Conservation (phyloP, 2,888 invertebrate genomes). For the Buathra laborator region DNA sequence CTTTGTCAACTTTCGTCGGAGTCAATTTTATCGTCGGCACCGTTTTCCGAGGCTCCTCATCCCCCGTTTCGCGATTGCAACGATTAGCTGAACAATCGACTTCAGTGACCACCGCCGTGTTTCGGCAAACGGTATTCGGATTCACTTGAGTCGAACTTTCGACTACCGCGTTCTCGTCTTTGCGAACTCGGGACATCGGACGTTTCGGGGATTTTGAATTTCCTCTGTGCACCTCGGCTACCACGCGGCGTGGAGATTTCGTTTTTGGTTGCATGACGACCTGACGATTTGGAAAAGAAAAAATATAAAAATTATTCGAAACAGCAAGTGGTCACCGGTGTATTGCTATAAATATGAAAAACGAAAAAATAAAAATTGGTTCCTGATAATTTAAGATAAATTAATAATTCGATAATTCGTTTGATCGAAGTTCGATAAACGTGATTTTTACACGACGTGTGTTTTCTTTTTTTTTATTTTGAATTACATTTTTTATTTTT, state of each 20-base stretch:
- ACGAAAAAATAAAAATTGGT: too few species aligned
- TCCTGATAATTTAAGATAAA: too few species aligned
- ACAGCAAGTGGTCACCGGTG: too few species aligned
- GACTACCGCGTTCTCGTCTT: not conserved
- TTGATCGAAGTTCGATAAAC: too few species aligned
- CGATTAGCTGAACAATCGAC: constrained; percentile 30
- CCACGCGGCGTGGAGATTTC: constrained; percentile 49
- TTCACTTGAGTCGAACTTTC: constrained; percentile 6
- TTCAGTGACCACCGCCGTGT: constrained; percentile 19
- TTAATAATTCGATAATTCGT: too few species aligned
- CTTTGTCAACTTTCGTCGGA: constrained; percentile 75
- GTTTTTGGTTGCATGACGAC: constrained; percentile 60
- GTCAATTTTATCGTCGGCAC: constrained; percentile 72
- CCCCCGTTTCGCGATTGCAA: constrained; percentile 57
- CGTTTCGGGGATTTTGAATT: constrained; percentile 54
- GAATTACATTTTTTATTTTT: too few species aligned
- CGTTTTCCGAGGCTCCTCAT: constrained; percentile 69
- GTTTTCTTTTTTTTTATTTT: too few species aligned
- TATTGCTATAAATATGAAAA: too few species aligned
- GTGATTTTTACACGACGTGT: too few species aligned
- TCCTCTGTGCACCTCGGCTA: constrained; percentile 38
- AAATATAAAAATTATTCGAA: too few species aligned
- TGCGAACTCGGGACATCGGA: constrained; percentile 31
- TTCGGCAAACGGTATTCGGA: constrained; percentile 17
- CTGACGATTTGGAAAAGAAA: constrained; percentile 23